These are phyloP conservation scores for Acronicta psi DNA, from an alignment of 2,888 invertebrate species.

Conservation along the genomic window DNA sequence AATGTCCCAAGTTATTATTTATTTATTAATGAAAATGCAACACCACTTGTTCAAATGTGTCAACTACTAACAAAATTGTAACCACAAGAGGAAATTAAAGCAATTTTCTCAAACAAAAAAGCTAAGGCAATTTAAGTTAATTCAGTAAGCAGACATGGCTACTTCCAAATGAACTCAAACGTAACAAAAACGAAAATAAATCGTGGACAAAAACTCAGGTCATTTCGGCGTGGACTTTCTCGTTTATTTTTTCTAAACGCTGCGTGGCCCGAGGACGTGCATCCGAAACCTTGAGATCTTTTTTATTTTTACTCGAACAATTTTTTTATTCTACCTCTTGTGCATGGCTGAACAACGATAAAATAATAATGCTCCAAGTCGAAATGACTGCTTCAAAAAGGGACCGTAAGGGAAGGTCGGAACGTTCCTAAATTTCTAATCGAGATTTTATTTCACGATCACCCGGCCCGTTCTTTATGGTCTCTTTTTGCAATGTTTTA, in stretches of 20 bases:
- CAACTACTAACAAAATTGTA: conserved; percentile 65
- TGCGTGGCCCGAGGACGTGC: conserved; percentile 83
- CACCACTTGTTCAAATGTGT: conserved; percentile 59
- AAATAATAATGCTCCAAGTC: conserved; percentile 82
- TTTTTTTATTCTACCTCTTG: conserved; percentile 80
- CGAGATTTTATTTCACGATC: conserved; percentile 81
- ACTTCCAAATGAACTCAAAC: conserved; percentile 89
- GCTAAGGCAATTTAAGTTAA: conserved; percentile 85
- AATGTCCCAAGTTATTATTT: too few species aligned
- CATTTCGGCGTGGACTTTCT: conserved; percentile 86
- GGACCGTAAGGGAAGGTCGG: conserved; percentile 77
- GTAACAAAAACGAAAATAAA: conserved; percentile 88
- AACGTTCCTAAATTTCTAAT: conserved; percentile 84
- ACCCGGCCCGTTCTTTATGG: conserved; percentile 75
- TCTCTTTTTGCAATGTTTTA: conserved; percentile 78
- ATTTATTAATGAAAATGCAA: too few species aligned
- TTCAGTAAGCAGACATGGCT: conserved; percentile 87
- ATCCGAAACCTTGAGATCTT: conserved; percentile 83
- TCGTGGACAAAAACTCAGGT: conserved; percentile 88
- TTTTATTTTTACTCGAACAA: conserved; percentile 79
- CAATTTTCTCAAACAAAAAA: conserved; percentile 76
- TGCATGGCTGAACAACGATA: conserved; percentile 83
- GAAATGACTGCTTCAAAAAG: conserved; percentile 73
- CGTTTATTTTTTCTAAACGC: conserved; percentile 86
- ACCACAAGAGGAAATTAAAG: conserved; percentile 73